Evolutionary conservation across 37 sponge, comb jelly and placozoan genomes (phyloP).

Genomic region (Beroe forskalii): DNA sequence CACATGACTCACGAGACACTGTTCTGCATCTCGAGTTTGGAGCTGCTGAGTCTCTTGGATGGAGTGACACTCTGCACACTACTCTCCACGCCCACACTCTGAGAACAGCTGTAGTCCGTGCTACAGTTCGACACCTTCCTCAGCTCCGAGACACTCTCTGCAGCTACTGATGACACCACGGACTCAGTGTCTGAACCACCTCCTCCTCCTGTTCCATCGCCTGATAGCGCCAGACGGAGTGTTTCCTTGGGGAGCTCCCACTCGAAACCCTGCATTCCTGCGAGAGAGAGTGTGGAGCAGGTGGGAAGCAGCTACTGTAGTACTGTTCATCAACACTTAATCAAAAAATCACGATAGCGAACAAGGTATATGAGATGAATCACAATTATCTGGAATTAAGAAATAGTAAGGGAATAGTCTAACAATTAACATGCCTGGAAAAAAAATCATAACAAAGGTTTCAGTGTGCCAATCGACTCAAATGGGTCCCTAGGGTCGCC

Average conservation of each 20-base stretch:
- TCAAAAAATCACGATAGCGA: too few species aligned
- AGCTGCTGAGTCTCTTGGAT: background rate
- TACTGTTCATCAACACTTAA: too few species aligned
- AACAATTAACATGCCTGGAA: too few species aligned
- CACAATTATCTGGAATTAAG: too few species aligned
- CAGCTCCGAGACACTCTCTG: background rate
- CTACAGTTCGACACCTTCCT: background rate
- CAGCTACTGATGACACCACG: background rate
- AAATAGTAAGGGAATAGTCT: too few species aligned
- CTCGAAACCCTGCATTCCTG: constrained; percentile 28
- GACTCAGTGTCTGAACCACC: constrained; percentile 5
- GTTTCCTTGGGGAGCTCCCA: constrained; percentile 52
- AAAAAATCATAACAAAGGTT: too few species aligned
- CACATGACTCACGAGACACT: background rate
- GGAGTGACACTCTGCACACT: background rate
- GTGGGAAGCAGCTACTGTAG: too few species aligned
- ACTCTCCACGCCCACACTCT: background rate
- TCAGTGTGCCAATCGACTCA: too few species aligned
- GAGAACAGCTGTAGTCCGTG: background rate
- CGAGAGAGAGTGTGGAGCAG: background rate
- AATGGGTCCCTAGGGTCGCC: too few species aligned
- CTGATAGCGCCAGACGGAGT: background rate
- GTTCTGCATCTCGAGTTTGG: background rate
- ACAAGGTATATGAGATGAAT: too few species aligned
- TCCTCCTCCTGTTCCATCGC: too few species aligned